phyloP scores from a whole-genome alignment of 2,888 invertebrate genomes.

The Aleiodes alternator region DNA sequence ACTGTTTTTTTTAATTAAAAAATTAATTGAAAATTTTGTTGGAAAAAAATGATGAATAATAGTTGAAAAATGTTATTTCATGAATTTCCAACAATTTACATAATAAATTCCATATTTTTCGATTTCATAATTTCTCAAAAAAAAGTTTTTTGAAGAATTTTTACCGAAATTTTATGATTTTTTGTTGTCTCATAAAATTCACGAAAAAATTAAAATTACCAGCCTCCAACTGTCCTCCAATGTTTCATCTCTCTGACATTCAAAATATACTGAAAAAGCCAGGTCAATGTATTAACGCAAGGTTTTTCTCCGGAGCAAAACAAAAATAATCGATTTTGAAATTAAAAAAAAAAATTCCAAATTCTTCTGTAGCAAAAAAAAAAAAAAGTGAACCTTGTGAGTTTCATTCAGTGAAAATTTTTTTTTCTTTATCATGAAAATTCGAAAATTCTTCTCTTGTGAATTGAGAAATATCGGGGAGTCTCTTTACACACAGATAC shows the following conservation, averaged over 20 bases:
- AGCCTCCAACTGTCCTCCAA: constrained; percentile 5
- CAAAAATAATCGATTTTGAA: neutral
- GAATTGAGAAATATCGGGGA: constrained; percentile 16
- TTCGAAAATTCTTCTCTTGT: neutral
- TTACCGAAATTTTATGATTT: neutral
- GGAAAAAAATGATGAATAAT: too few relatives aligned
- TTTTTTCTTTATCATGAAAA: neutral
- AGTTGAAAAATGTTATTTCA: too few relatives aligned
- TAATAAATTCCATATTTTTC: neutral
- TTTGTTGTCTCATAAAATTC: neutral
- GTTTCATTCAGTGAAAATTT: neutral
- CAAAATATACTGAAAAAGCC: constrained; percentile 6
- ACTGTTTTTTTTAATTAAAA: too few relatives aligned
- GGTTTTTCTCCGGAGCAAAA: constrained; percentile 5
- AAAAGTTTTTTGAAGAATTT: neutral
- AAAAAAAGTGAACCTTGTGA: neutral
- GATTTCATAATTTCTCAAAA: neutral
- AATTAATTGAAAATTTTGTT: too few relatives aligned
- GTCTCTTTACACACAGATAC: constrained; percentile 56
- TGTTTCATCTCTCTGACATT: neutral
- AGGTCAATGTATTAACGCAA: constrained; percentile 25
- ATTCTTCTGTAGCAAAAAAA: neutral
- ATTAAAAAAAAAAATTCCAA: neutral
- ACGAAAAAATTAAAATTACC: neutral
- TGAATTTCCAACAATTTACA: too few relatives aligned